Conservation (phyloP, 92 coral and sea anemone genomes). For the Palythoa grandis region DNA sequence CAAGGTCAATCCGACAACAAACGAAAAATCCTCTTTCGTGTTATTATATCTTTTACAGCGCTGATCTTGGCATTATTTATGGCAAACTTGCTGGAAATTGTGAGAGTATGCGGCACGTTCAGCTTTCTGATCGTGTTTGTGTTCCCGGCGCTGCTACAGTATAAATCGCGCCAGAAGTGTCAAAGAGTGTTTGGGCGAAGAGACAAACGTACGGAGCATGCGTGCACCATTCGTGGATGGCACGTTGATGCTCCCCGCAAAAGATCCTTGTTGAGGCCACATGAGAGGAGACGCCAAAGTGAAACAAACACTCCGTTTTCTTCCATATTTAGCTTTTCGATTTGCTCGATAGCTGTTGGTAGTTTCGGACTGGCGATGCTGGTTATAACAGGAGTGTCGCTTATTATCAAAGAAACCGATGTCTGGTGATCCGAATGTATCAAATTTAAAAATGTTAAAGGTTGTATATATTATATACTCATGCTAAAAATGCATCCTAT, state of each 20-base stretch:
- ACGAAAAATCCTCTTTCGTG: constrained; percentile 29
- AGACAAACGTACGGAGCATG: constrained; percentile 36
- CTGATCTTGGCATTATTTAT: constrained; percentile 18
- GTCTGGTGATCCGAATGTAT: neutral
- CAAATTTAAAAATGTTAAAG: too few relatives aligned
- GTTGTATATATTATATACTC: neutral
- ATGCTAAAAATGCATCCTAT: too few relatives aligned
- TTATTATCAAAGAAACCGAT: constrained; percentile 2
- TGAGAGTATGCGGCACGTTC: constrained; percentile 34
- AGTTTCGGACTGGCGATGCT: constrained; percentile 25
- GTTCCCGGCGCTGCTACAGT: constrained; percentile 42
- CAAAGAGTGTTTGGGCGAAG: constrained; percentile 36
- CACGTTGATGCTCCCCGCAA: constrained; percentile 16
- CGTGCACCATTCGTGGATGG: constrained; percentile 44
- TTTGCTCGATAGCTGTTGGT: constrained; percentile 22
- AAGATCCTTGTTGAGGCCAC: neutral
- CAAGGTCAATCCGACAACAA: constrained; percentile 27
- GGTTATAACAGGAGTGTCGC: constrained; percentile 12
- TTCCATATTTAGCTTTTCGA: constrained; percentile 26
- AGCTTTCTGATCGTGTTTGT: constrained; percentile 40
- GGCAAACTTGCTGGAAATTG: constrained; percentile 33
- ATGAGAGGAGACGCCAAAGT: neutral
- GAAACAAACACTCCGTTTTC: constrained; percentile 24
- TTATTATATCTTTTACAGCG: constrained; percentile 12
- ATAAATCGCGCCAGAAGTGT: constrained; percentile 31